phyloP scores from a whole-genome alignment of 2,888 invertebrate genomes.

The Napeogenes sylphis region DNA sequence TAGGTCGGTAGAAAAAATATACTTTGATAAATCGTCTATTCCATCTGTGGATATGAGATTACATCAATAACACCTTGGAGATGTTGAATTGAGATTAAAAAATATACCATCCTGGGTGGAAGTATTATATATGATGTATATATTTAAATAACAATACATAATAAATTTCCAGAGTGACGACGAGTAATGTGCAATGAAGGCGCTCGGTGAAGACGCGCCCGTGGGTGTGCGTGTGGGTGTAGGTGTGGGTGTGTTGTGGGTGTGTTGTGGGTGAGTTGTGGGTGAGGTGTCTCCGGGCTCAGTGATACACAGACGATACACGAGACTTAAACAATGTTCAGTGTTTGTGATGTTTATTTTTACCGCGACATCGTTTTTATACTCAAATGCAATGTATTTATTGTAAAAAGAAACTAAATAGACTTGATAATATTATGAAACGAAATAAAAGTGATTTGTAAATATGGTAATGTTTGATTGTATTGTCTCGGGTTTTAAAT shows the following conservation, averaged over 20 bases:
- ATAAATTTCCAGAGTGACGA: constrained; percentile 48
- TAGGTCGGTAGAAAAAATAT: too few species aligned
- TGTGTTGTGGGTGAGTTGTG: too few species aligned
- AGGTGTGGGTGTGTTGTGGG: too few species aligned
- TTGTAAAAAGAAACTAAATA: constrained; percentile 71
- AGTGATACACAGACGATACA: constrained; percentile 39
- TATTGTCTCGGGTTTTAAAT: neutral
- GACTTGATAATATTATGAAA: constrained; percentile 64
- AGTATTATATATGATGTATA: too few species aligned
- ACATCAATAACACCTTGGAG: too few species aligned
- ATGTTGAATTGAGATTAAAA: too few species aligned
- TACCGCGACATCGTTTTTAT: constrained; percentile 68
- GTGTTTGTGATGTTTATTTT: constrained; percentile 59
- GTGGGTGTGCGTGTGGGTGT: too few species aligned
- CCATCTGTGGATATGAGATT: too few species aligned
- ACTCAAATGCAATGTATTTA: constrained; percentile 72
- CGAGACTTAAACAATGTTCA: constrained; percentile 49
- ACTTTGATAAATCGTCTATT: too few species aligned
- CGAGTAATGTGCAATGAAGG: constrained; percentile 58
- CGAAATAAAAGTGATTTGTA: constrained; percentile 74
- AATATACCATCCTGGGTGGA: too few species aligned
- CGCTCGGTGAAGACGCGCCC: constrained; percentile 43
- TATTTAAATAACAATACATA: too few species aligned
- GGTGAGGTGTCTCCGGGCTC: too few species aligned
- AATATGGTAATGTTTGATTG: constrained; percentile 43